A percentile compares a stretch with the other conserved stretches of the same genome.
These are phyloP conservation scores for Tilapia sparmanii DNA, from an alignment of 2,113 vertebrate genomes.

Conservation along the genomic window DNA sequence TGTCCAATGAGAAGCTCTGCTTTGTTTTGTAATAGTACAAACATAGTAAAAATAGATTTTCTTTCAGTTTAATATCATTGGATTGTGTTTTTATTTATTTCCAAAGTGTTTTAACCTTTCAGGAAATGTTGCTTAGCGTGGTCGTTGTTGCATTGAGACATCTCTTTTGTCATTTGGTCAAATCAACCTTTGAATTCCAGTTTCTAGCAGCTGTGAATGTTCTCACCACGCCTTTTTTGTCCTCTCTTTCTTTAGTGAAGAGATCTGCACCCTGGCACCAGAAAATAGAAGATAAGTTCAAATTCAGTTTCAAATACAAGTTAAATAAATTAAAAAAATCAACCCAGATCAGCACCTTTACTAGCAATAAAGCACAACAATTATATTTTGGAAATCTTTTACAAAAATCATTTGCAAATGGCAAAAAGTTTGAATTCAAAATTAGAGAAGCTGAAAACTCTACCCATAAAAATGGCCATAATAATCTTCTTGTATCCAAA, in stretches of 20 bases:
- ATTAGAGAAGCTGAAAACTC: not conserved
- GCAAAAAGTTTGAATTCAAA: not conserved
- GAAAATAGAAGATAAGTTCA: not conserved
- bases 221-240: rapidly evolving
- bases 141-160: not conserved
- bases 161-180: not conserved
- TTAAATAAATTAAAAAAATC: not conserved
- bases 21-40: not conserved
- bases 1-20: not conserved
- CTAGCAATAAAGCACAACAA: not conserved
- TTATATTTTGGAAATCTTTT: not conserved
- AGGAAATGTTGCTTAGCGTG: rapidly evolving
- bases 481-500: not conserved
- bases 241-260: not conserved
- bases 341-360: not conserved
- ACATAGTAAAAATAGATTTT: not conserved
- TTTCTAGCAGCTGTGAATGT: rapidly evolving
- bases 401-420: not conserved
- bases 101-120: not conserved
- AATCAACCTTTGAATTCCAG: not conserved
- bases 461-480: not conserved
- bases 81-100: not conserved
- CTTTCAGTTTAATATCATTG: not conserved
- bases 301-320: not conserved
- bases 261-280: not conserved